Conservation (phyloP, 2,888 invertebrate genomes). For the Phortica magna region DNA sequence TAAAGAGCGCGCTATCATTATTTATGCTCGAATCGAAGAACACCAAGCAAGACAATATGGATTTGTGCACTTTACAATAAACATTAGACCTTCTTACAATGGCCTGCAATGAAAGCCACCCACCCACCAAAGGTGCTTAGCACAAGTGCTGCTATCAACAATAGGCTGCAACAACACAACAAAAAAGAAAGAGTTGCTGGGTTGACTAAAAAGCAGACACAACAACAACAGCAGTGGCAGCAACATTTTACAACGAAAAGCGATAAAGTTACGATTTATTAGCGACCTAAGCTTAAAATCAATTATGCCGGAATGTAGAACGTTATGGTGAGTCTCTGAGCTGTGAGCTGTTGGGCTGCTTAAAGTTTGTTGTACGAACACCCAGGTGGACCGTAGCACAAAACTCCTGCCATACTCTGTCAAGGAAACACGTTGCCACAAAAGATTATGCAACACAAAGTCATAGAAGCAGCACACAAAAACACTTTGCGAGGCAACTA, state of each 20-base stretch:
- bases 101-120: constrained; percentile 13
- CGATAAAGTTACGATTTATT: constrained; percentile 77
- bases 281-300: constrained; percentile 75
- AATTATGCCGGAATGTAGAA: constrained; percentile 77
- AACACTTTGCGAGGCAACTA: constrained; percentile 58
- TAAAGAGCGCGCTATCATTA: constrained; percentile 47
- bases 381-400: constrained; percentile 48
- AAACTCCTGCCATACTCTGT: constrained; percentile 42
- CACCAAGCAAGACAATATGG: constrained; percentile 50
- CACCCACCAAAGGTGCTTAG: background rate
- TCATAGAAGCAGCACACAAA: constrained; percentile 50
- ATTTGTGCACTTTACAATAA: constrained; percentile 54
- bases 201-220: constrained; percentile 27
- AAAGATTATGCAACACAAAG: constrained; percentile 61
- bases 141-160: constrained; percentile 28
- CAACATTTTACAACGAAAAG: constrained; percentile 63
- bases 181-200: constrained; percentile 39
- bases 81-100: constrained; percentile 12
- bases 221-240: constrained; percentile 39
- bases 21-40: constrained; percentile 47
- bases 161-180: constrained; percentile 18
- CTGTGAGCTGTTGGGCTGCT: background rate
- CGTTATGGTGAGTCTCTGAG: constrained; percentile 54
- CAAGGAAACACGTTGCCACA: constrained; percentile 51
- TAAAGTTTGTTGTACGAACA: constrained; percentile 48